Evolutionary conservation across 2,888 invertebrate genomes (phyloP).

Genomic region (Andrena haemorrhoa): DNA sequence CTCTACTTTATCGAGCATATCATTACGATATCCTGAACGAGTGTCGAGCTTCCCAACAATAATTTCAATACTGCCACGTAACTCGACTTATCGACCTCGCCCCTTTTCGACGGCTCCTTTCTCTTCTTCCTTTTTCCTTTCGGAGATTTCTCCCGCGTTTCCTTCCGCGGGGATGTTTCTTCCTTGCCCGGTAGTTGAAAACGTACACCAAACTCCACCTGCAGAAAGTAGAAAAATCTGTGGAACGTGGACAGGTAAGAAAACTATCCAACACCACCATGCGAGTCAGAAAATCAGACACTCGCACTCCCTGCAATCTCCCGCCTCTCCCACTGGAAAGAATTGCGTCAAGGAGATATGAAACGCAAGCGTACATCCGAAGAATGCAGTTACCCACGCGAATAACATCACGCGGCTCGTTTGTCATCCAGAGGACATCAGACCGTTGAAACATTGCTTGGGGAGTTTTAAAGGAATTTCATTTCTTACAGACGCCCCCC

Average conservation of each 20-base stretch:
- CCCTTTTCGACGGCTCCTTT: conserved; percentile 3
- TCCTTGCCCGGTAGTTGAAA: conserved; percentile 16
- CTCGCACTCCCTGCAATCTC: too few relatives aligned
- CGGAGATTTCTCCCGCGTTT: background rate
- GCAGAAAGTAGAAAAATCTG: background rate
- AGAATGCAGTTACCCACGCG: too few relatives aligned
- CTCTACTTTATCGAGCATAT: conserved; percentile 38
- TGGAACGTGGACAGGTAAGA: too few relatives aligned
- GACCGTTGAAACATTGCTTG: background rate
- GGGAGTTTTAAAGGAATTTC: background rate
- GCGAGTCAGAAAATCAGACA: too few relatives aligned
- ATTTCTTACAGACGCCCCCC: background rate
- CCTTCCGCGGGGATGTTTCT: background rate
- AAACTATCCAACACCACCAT: too few relatives aligned
- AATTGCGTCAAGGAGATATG: too few relatives aligned
- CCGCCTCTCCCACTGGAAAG: too few relatives aligned
- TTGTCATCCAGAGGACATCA: background rate
- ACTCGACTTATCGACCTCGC: background rate
- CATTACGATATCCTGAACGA: conserved; percentile 32
- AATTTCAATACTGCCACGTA: conserved; percentile 45
- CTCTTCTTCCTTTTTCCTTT: background rate
- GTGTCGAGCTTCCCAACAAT: conserved; percentile 15
- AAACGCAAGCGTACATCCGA: too few relatives aligned
- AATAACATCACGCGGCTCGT: background rate
- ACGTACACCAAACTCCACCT: conserved; percentile 44